Evolutionary conservation across 2,113 vertebrate species (phyloP).

Genomic region (Chlamydotis undulata): DNA sequence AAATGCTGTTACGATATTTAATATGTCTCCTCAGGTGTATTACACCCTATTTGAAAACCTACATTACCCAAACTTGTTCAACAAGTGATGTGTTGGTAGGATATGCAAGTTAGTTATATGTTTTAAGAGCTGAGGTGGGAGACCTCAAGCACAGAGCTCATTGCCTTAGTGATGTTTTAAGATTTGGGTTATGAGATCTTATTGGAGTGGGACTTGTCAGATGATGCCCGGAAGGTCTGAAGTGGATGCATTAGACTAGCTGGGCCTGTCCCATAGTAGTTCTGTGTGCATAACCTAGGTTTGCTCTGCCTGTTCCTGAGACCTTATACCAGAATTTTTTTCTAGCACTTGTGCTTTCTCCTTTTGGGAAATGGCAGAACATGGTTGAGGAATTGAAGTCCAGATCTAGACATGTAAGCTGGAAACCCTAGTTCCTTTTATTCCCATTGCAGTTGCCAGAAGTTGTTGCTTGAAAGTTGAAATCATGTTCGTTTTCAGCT

Average conservation of each 20-base stretch:
- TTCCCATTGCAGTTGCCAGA: neutral
- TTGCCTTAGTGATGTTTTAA: neutral
- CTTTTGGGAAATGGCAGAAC: neutral
- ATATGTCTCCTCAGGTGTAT: neutral
- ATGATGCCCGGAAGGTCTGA: neutral
- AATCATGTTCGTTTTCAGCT: neutral
- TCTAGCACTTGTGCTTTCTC: neutral
- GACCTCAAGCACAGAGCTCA: neutral
- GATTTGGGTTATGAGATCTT: neutral
- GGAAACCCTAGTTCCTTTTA: neutral
- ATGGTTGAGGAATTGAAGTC: neutral
- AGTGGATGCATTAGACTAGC: neutral
- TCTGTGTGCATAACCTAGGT: neutral
- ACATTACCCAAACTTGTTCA: neutral
- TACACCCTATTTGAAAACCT: neutral
- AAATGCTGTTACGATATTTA: neutral
- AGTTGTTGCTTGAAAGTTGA: neutral
- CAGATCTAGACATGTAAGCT: neutral
- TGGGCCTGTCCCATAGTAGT: neutral
- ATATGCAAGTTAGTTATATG: neutral
- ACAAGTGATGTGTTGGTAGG: neutral
- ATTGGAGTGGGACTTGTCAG: neutral
- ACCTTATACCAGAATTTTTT: neutral
- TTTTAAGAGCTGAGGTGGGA: neutral
- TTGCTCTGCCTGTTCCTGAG: neutral